A percentile compares a stretch with the other conserved stretches of the same genome.
Conservation (phyloP, 2,888 invertebrate genomes). For the Oscheius onirici region DNA sequence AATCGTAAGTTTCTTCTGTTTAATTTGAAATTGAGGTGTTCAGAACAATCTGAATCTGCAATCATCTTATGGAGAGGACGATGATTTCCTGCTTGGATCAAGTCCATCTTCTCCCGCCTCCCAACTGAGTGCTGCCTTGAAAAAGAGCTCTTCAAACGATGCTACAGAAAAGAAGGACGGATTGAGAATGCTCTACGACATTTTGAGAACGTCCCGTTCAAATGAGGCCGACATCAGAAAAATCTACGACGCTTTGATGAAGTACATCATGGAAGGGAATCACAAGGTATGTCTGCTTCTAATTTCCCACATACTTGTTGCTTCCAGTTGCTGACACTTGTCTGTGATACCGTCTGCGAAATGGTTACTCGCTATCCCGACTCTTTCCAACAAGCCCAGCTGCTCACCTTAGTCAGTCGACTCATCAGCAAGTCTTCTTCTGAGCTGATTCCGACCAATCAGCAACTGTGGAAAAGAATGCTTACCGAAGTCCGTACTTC, state of each 20-base stretch:
- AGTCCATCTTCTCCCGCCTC: not conserved
- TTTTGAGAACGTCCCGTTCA: not conserved
- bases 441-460: slow-evolving; percentile 80
- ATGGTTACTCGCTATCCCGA: slow-evolving; percentile 82
- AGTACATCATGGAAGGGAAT: slow-evolving; percentile 36
- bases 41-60: slow-evolving; percentile 36
- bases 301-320: not conserved
- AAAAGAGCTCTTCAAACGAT: slow-evolving; percentile 84
- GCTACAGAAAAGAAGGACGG: slow-evolving; percentile 97
- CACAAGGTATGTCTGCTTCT: slow-evolving; percentile 26
- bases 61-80: slow-evolving; percentile 31
- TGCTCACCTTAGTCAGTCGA: slow-evolving; percentile 88
- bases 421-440: slow-evolving; percentile 84
- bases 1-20: slow-evolving; percentile 16
- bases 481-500: slow-evolving; percentile 2
- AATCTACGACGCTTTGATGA: slow-evolving; percentile 30
- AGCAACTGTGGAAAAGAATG: slow-evolving; percentile 5
- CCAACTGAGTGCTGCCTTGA: slow-evolving; percentile 37
- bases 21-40: not conserved
- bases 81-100: slow-evolving; percentile 23
- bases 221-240: slow-evolving; percentile 4
- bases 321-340: not conserved
- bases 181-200: slow-evolving; percentile 82
- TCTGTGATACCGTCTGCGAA: slow-evolving; percentile 88
- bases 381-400: slow-evolving; percentile 83